Conservation (phyloP, 2,797 vertebrate genomes). For the Chanos chanos region DNA sequence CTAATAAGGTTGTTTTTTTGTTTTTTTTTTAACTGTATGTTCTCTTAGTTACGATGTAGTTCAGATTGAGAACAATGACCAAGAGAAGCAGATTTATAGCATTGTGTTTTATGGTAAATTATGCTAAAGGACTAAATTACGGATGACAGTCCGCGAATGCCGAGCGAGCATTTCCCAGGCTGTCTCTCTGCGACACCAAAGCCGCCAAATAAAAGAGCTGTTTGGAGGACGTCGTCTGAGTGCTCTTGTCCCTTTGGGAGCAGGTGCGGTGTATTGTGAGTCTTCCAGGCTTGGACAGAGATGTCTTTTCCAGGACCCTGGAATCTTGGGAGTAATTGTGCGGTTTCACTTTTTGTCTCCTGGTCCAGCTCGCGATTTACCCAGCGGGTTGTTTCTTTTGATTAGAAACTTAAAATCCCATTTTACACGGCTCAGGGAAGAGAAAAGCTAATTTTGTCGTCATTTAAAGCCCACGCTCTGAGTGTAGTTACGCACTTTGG, state of each 20-base stretch:
- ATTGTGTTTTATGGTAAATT: too few species aligned
- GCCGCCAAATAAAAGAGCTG: conserved; percentile 27
- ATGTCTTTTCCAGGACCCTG: conserved; percentile 11
- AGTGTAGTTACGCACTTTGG: too few species aligned
- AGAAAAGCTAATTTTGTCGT: conserved; percentile 19
- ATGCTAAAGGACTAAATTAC: too few species aligned
- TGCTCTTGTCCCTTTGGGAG: conserved; percentile 39
- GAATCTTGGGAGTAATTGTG: conserved; percentile 33
- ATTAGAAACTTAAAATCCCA: conserved; percentile 24
- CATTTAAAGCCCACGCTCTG: background rate
- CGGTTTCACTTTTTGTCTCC: conserved; percentile 36
- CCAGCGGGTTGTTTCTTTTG: conserved; percentile 21
- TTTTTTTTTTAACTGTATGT: too few species aligned
- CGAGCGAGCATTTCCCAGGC: conserved; percentile 31
- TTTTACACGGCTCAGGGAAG: conserved; percentile 6
- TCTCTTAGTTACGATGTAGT: too few species aligned
- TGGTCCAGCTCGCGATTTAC: conserved; percentile 11
- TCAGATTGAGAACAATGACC: too few species aligned
- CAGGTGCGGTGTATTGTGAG: conserved; percentile 36
- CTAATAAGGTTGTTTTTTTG: too few species aligned
- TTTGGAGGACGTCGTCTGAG: conserved; percentile 38
- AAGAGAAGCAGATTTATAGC: too few species aligned
- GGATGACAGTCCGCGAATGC: conserved; percentile 30
- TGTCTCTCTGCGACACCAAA: conserved; percentile 40
- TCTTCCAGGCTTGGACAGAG: background rate